Conservation (phyloP, 2,797 vertebrate genomes). For the Scyliorhinus canicula region DNA sequence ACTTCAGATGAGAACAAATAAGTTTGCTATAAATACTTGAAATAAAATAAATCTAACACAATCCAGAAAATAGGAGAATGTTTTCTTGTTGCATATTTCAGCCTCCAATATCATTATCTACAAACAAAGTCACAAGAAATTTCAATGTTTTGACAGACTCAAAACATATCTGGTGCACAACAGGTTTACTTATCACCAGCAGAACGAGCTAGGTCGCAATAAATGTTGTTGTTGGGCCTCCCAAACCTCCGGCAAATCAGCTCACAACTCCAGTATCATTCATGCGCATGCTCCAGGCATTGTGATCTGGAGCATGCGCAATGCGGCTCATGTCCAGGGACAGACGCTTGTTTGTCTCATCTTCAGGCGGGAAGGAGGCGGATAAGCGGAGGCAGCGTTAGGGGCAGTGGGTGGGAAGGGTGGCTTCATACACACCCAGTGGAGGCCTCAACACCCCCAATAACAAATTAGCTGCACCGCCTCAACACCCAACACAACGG, state of each 20-base stretch:
- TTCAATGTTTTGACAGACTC: background rate
- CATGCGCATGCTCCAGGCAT: too few relatives aligned
- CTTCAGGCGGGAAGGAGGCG: too few relatives aligned
- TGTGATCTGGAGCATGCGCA: too few relatives aligned
- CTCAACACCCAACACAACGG: too few relatives aligned
- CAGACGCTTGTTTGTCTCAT: too few relatives aligned
- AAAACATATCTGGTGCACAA: background rate
- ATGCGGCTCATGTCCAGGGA: too few relatives aligned
- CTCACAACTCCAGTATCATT: background rate
- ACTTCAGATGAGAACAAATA: background rate
- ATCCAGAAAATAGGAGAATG: background rate
- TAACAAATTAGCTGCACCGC: too few relatives aligned
- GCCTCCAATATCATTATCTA: background rate
- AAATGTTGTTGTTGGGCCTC: background rate
- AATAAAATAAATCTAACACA: background rate
- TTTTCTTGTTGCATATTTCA: background rate
- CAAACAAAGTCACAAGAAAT: background rate
- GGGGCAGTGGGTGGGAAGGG: too few relatives aligned
- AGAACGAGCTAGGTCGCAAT: background rate
- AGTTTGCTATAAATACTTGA: background rate
- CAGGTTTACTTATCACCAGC: background rate
- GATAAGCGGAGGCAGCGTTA: too few relatives aligned
- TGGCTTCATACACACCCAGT: too few relatives aligned
- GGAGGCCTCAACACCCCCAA: too few relatives aligned
- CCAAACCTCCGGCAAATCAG: background rate